Evolutionary conservation across 2,113 vertebrate genomes (phyloP), one percentile per base, ranked within the genome.

Genomic region (Alligator mississippiensis): DNA sequence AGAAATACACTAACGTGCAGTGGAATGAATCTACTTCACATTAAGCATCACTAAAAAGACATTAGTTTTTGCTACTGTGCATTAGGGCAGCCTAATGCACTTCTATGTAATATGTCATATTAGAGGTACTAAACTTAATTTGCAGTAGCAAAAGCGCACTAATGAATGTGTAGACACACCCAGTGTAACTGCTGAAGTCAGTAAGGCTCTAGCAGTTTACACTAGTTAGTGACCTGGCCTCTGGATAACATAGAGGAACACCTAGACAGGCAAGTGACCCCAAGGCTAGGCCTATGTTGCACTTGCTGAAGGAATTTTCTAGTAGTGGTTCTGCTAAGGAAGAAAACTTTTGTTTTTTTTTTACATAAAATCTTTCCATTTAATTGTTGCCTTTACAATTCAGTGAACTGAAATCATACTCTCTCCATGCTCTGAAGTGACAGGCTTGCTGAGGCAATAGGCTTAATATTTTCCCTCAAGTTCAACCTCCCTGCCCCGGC

Each of bases 161-260:
- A 47, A 47, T 47, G 47, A 47, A 47, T 47, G 47, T 47, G 47
- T 47, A 47, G 47, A 47, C 47, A 9, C n/a, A 0, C 7, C 24
- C 54, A n/a, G 30, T 59, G 34, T 18, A 60, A 62, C 4, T 3
- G 1, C 2, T 74, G 8, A 34, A 4, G 12, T 57, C 82, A 85
- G 68, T 68, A 25, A 25, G 47, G 1, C 0, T 0, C 14, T 28
- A 74, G 30, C 11, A 3, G 66, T 2, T 2, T 64, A 74, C 72
- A 6, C 57, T 74, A 78, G 63, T 79, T 17, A 0, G 0, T 1
- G 34, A 75, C 77, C 75, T 19, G 82, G 25, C 78, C 89, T 74
- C 82, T 72, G 58, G 24, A 78, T 80, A 18, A 70, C 1, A 1
- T 47, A 30, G 5, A 15, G 47, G 34, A 5, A 15, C 66, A 24